Percentiles rank a stretch among this genome's conserved stretches.
Evolutionary conservation across 2,797 vertebrate species (phyloP).

Genomic region (Ambastaia sidthimunki): DNA sequence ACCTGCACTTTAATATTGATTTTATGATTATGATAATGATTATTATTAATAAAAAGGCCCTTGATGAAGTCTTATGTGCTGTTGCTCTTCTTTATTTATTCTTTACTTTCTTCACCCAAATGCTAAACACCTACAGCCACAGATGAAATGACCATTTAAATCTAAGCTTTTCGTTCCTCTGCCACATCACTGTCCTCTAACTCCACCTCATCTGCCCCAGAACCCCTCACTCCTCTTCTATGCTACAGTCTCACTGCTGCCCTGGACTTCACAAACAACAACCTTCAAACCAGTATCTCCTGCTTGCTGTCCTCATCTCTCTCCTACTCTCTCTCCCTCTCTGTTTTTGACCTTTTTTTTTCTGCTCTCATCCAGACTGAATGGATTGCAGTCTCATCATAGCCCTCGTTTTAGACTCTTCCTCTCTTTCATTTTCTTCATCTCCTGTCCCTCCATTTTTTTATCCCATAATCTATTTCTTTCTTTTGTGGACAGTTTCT

Average conservation of each 20-base stretch:
- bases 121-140: not conserved
- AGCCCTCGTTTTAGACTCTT: slow-evolving; percentile 51
- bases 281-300: slow-evolving; percentile 14
- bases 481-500: slow-evolving; percentile 72
- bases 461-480: slow-evolving; percentile 71
- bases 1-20: too few species aligned
- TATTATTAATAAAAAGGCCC: too few species aligned
- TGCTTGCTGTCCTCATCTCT: slow-evolving; percentile 31
- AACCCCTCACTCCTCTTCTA: not conserved
- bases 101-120: slow-evolving; percentile 1
- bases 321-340: slow-evolving; percentile 50
- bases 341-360: slow-evolving; percentile 54
- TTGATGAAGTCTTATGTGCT: not conserved
- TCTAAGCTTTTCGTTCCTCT: not conserved
- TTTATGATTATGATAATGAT: too few species aligned
- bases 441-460: slow-evolving; percentile 51
- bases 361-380: slow-evolving; percentile 58
- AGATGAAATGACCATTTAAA: slow-evolving; percentile 7
- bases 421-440: slow-evolving; percentile 61
- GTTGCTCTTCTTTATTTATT: not conserved
- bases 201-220: not conserved
- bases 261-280: slow-evolving; percentile 1
- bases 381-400: slow-evolving; percentile 74
- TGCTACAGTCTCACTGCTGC: slow-evolving; percentile 23
- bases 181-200: not conserved